Conservation (phyloP, 2,113 vertebrate species). For the Ivindomyrus marchei region DNA sequence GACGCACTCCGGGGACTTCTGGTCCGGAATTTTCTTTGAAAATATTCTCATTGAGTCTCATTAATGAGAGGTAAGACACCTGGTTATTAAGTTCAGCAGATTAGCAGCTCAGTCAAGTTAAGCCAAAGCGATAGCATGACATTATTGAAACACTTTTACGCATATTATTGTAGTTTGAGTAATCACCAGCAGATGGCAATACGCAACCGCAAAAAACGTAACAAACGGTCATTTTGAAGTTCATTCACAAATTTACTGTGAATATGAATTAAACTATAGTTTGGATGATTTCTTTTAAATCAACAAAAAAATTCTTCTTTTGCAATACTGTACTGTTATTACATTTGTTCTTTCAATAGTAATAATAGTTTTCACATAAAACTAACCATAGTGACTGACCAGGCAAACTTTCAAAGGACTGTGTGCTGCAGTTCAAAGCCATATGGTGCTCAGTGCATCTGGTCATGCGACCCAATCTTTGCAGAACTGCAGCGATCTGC, state of each 20-base stretch:
- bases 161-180: background rate
- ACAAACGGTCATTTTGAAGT: background rate
- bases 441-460: background rate
- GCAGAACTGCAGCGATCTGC: background rate
- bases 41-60: background rate
- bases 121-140: background rate
- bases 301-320: background rate
- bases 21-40: background rate
- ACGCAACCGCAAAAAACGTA: conserved; percentile 23
- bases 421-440: background rate
- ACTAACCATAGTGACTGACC: background rate
- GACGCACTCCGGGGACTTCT: background rate
- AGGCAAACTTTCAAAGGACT: background rate
- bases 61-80: background rate
- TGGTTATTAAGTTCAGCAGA: background rate
- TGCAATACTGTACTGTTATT: background rate
- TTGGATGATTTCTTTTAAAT: background rate
- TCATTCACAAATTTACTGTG: background rate
- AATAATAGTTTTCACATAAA: background rate
- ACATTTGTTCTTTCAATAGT: background rate
- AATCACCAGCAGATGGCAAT: conserved; percentile 44
- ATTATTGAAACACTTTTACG: background rate
- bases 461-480: background rate
- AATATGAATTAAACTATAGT: background rate
- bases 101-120: background rate